Evolutionary conservation across 2,888 invertebrate genomes (phyloP).

Genomic region (Gasteruption jaculator): DNA sequence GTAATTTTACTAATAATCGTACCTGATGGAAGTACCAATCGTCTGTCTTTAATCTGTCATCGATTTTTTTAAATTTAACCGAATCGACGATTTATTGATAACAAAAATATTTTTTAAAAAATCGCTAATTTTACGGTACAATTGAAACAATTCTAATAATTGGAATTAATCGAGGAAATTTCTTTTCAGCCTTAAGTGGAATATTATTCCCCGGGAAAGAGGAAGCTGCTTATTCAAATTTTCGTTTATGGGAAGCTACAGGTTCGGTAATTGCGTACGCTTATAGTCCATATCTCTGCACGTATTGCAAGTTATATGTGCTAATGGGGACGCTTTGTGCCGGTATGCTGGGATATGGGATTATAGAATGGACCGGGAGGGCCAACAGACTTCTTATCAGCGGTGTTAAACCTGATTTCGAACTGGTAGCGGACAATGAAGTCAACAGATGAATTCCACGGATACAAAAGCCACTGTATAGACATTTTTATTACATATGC

Average conservation of each 20-base stretch:
- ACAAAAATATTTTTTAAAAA: no score
- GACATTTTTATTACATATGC: no score
- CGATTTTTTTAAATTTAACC: no score
- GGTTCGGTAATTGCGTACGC: constrained; percentile 85
- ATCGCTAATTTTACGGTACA: no score
- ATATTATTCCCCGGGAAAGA: constrained; percentile 79
- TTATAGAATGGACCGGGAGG: constrained; percentile 55
- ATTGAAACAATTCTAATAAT: no score
- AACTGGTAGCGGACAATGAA: constrained; percentile 35
- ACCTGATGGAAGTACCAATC: no score
- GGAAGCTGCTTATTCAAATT: constrained; percentile 90
- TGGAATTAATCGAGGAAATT: no score
- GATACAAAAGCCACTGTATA: no score
- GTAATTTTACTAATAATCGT: no score
- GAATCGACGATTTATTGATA: no score
- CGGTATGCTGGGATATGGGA: constrained; percentile 73
- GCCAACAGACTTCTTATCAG: constrained; percentile 23
- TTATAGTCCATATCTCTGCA: constrained; percentile 73
- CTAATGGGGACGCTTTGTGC: constrained; percentile 64
- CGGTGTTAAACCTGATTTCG: constrained; percentile 37
- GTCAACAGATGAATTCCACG: constrained; percentile 10
- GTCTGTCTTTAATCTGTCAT: no score
- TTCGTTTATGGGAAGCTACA: constrained; percentile 86
- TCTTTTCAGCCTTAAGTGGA: constrained; percentile 70
- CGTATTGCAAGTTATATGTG: constrained; percentile 66